Conservation (phyloP, 1,140 invertebrate genomes). For the Scaptomyza montana region DNA sequence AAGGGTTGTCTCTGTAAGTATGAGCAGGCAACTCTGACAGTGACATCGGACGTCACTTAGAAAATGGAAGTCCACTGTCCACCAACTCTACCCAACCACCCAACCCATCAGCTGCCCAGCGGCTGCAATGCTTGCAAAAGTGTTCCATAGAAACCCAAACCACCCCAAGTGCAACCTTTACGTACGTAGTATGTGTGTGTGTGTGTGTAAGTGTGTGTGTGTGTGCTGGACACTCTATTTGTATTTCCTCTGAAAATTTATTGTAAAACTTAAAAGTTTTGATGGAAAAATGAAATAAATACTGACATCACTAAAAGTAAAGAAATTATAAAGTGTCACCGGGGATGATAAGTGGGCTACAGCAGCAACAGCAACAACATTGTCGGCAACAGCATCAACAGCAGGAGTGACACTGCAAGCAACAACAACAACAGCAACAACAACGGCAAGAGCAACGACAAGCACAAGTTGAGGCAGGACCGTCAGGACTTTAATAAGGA, state of each 20-base stretch:
- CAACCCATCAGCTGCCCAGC: slow-evolving; percentile 2
- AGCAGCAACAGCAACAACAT: slow-evolving; percentile 49
- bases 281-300: slow-evolving; percentile 84
- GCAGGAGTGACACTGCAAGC: slow-evolving; percentile 52
- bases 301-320: slow-evolving; percentile 84
- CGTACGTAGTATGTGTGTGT: slow-evolving; percentile 37
- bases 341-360: slow-evolving; percentile 83
- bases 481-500: slow-evolving; percentile 78
- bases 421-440: slow-evolving; percentile 51
- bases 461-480: slow-evolving; percentile 74
- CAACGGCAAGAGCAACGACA: slow-evolving; percentile 43
- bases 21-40: slow-evolving; percentile 58
- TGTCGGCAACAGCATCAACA: slow-evolving; percentile 51
- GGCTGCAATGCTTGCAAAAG: slow-evolving; percentile 48
- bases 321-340: slow-evolving; percentile 84
- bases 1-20: slow-evolving; percentile 32
- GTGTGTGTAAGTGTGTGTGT: slow-evolving; percentile 41
- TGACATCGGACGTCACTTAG: slow-evolving; percentile 77
- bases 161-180: slow-evolving; percentile 51
- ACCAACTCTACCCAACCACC: not conserved
- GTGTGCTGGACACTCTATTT: slow-evolving; percentile 78
- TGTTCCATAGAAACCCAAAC: slow-evolving; percentile 26
- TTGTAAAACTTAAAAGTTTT: slow-evolving; percentile 83
- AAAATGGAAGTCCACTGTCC: slow-evolving; percentile 63
- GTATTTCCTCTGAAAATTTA: slow-evolving; percentile 83